Evolutionary conservation across 2,113 vertebrate species (phyloP).

Genomic region (Seriola rivoliana): DNA sequence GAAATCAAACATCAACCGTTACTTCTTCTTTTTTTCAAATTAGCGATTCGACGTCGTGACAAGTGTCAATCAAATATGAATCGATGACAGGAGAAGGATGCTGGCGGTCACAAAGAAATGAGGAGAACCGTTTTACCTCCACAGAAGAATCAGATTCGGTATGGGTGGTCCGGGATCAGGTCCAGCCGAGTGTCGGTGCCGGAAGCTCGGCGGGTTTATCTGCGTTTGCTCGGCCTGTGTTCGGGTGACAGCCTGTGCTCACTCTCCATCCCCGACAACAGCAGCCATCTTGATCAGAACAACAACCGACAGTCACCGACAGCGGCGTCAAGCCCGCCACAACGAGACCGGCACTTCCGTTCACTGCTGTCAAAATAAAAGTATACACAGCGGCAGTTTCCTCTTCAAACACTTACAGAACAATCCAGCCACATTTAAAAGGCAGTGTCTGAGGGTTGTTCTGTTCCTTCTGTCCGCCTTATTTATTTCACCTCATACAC

Average conservation of each 20-base stretch:
- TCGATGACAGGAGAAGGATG: conserved; percentile 43
- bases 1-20: neutral
- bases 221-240: conserved; percentile 34
- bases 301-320: neutral
- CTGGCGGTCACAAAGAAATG: neutral
- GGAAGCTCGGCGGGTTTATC: neutral
- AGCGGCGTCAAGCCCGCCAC: neutral
- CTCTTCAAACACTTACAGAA: neutral
- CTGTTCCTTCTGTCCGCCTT: too few species aligned
- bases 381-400: neutral
- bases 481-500: too few species aligned
- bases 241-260: conserved; percentile 22
- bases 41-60: neutral
- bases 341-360: neutral
- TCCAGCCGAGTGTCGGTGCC: neutral
- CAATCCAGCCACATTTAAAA: too few species aligned
- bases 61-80: conserved; percentile 35
- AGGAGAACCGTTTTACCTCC: conserved; percentile 26
- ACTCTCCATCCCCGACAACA: conserved; percentile 60
- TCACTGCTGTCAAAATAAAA: conserved; percentile 43
- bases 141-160: neutral
- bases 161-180: neutral
- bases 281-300: conserved; percentile 73
- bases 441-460: too few species aligned
- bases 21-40: neutral